These are phyloP conservation scores for Corydoras maculifer DNA, from an alignment of 2,113 vertebrate genomes.

Conservation along the genomic window DNA sequence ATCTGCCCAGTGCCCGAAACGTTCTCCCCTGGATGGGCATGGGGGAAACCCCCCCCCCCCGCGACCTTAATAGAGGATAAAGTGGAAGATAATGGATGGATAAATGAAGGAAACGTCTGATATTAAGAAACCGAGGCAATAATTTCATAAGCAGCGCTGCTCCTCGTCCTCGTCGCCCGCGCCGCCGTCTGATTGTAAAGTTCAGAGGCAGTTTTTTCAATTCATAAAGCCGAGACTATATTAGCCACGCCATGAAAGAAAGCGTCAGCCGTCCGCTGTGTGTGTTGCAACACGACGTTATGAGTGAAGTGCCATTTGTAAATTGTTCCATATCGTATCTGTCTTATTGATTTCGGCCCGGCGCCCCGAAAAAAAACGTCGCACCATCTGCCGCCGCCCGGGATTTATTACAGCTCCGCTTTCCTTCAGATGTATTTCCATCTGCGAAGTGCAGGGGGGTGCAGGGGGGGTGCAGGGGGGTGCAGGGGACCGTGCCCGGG, in stretches of 20 bases:
- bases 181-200: no score
- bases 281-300: slow-evolving; percentile 56
- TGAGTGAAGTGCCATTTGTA: slow-evolving; percentile 58
- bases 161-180: no score
- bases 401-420: slow-evolving; percentile 60
- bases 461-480: not conserved
- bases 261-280: slow-evolving; percentile 38
- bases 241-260: slow-evolving; percentile 42
- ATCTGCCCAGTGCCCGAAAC: no score
- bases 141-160: no score
- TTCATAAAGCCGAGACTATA: slow-evolving; percentile 30
- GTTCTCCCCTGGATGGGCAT: no score
- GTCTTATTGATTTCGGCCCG: slow-evolving; percentile 63
- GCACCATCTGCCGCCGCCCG: slow-evolving; percentile 44
- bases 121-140: no score
- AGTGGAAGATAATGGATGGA: no score
- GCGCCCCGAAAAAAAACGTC: slow-evolving; percentile 46
- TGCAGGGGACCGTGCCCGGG: slow-evolving; percentile 54
- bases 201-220: slow-evolving; percentile 38
- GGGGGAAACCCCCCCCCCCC: no score
- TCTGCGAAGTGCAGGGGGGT: slow-evolving; percentile 39
- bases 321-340: slow-evolving; percentile 64
- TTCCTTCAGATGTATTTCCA: slow-evolving; percentile 51
- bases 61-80: no score
- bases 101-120: no score